Base-by-base conservation (phyloP, 1,140 invertebrate genomes). In the Drosophila setifemur region DNA sequence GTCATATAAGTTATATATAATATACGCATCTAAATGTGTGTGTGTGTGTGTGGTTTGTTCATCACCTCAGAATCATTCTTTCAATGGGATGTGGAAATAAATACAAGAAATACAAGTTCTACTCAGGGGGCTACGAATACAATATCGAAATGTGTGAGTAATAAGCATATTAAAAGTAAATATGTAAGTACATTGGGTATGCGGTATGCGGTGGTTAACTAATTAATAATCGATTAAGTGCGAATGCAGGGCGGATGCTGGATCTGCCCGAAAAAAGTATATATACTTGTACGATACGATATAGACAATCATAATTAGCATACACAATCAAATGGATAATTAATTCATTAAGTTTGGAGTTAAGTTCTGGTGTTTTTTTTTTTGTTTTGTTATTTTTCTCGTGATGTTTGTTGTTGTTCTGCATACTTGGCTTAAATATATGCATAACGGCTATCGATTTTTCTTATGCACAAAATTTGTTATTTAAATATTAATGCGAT, bases 11-110 rank as follows among this genome's bases (percentile, higher is more conserved):
- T 69, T 75, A 58, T 68, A 60, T 74, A 60, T 75, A 64, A 68
- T 75, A 73, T 74, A n/a, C n/a, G 52, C 67, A 64, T 75, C 50
- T 70, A 76, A 69, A 69, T 67, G 42, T 68, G 47, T 53, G 31
- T 44, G 42, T 37, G 33, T 18, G 14, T 14, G 12, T 14, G 4
- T 14, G n/a, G n/a, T n/a, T n/a, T n/a, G n/a, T n/a, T n/a, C n/a
- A n/a, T 64, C 40, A n/a, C 26, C 19, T 67, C 25, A 19, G 9
- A 37, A 29, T 67, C 47, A 2, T 53, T 53, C 25, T 6, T 18
- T 61, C 28, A 14, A 19, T 6, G 31, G 37, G 23, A 9, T 37
- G 35, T 66, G 45, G 31, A 64, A 64, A 64, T 63, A 39, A 64
- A 64, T 49, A 14, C 26, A n/a, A n/a, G 25, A 64, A 64, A 61